These are phyloP conservation scores for Triplophysa yarkandensis DNA, from an alignment of 2,797 vertebrate species.

Conservation along the genomic window DNA sequence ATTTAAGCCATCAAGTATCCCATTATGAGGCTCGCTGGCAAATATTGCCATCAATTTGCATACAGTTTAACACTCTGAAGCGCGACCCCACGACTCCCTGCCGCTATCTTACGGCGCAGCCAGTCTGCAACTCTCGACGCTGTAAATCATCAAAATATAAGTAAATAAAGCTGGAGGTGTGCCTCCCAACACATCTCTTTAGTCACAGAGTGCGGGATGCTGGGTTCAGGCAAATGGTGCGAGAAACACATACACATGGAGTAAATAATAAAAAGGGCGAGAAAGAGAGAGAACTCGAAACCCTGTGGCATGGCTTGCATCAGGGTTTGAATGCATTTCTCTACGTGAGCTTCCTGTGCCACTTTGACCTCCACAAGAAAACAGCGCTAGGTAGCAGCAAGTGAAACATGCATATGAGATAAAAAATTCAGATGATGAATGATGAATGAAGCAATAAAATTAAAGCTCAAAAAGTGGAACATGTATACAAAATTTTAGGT, in stretches of 20 bases:
- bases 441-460: too few relatives aligned
- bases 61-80: constrained; percentile 54
- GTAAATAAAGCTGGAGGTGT: constrained; percentile 50
- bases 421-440: too few relatives aligned
- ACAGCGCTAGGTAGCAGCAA: neutral
- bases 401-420: neutral
- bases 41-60: constrained; percentile 60
- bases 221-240: constrained; percentile 17
- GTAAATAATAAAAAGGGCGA: constrained; percentile 6
- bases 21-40: constrained; percentile 57
- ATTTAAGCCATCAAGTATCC: constrained; percentile 55
- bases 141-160: constrained; percentile 56
- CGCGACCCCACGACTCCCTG: constrained; percentile 11
- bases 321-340: neutral
- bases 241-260: constrained; percentile 8
- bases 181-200: constrained; percentile 47
- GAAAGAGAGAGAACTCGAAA: neutral
- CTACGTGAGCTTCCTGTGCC: neutral
- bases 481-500: too few relatives aligned
- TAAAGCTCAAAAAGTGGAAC: too few relatives aligned
- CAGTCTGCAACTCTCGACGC: constrained; percentile 47
- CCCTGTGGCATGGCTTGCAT: constrained; percentile 7
- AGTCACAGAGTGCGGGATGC: constrained; percentile 39
- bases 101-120: constrained; percentile 54
- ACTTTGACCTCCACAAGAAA: neutral